Evolutionary conservation across 2,113 vertebrate species (phyloP).

Genomic region (Casuarius casuarius): DNA sequence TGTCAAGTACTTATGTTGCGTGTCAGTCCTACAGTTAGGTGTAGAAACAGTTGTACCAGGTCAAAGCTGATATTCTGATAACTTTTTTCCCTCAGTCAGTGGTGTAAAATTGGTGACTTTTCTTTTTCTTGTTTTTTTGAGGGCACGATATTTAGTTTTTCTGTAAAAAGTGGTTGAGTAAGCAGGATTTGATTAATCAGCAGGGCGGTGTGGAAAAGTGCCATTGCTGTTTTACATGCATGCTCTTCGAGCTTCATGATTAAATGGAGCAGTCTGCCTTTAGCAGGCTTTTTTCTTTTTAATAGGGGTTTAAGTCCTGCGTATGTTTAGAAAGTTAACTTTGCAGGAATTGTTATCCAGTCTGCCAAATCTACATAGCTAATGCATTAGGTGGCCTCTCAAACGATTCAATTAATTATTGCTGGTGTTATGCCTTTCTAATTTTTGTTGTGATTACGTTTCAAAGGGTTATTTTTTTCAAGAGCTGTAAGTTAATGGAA

Average conservation of each 20-base stretch:
- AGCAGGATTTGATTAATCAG: neutral
- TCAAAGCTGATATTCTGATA: fast-evolving
- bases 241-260: neutral
- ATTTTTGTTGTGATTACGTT: neutral
- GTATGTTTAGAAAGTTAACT: neutral
- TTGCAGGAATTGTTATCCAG: neutral
- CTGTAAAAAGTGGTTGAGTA: neutral
- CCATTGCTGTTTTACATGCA: fast-evolving
- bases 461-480: neutral
- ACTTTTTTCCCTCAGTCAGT: fast-evolving
- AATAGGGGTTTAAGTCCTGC: neutral
- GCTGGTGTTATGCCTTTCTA: neutral
- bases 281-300: too few relatives aligned
- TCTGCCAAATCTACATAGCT: fast-evolving
- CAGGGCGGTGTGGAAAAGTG: fast-evolving
- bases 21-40: neutral
- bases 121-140: neutral
- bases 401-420: neutral
- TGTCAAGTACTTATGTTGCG: neutral
- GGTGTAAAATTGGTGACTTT: neutral
- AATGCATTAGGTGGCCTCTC: neutral
- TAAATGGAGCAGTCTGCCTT: neutral
- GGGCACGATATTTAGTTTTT: neutral
- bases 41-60: fast-evolving
- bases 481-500: neutral